Evolutionary conservation across 2,113 vertebrate genomes (phyloP).

Genomic region (Platysteira castanea): DNA sequence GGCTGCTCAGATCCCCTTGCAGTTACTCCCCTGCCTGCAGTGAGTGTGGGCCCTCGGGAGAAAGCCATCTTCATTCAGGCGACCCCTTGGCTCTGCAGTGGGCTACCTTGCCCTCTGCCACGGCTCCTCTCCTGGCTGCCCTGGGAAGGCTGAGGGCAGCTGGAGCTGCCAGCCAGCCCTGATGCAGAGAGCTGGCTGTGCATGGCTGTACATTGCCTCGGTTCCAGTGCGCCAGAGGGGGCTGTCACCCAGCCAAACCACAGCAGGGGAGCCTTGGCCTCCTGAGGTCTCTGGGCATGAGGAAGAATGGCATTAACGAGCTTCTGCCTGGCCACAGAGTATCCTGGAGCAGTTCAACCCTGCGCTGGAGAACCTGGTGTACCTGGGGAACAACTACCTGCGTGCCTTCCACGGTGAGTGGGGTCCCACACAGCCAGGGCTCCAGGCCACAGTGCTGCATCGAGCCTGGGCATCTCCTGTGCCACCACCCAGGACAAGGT

Average conservation of each 20-base stretch:
- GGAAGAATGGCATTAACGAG: rapidly evolving
- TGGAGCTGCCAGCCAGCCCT: not conserved
- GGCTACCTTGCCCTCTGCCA: not conserved
- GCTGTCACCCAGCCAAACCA: not conserved
- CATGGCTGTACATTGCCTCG: rapidly evolving
- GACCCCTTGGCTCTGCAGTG: not conserved
- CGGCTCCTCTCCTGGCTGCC: not conserved
- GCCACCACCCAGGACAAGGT: not conserved
- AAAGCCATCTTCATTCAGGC: not conserved
- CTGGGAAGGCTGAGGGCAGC: not conserved
- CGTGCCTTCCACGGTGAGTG: constrained; percentile 86
- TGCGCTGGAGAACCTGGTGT: constrained; percentile 85
- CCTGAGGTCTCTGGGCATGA: not conserved
- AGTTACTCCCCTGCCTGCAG: not conserved
- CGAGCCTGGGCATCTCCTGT: not conserved
- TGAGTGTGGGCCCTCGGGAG: not conserved
- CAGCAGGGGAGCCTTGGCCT: not conserved
- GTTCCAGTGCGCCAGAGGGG: rapidly evolving
- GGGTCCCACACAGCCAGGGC: not conserved
- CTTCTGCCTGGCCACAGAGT: constrained; percentile 69
- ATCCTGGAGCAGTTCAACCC: constrained; percentile 93
- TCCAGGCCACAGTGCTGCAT: not conserved
- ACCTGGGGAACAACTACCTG: constrained; percentile 88
- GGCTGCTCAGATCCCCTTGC: not conserved
- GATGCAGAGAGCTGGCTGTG: not conserved